phyloP scores from a whole-genome alignment of 2,113 vertebrate species.

The Pteronura brasiliensis region DNA sequence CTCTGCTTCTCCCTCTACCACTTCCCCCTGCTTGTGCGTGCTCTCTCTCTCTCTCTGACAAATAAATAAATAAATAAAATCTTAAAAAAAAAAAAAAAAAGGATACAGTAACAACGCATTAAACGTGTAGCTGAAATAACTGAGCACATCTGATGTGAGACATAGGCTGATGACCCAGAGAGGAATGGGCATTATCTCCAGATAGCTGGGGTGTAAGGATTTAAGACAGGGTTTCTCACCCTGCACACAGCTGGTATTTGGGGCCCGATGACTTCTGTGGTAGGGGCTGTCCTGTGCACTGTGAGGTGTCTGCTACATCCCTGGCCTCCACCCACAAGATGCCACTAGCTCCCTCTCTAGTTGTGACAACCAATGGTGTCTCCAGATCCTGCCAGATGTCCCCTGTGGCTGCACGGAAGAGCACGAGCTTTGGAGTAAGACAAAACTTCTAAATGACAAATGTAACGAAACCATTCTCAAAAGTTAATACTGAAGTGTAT shows the following conservation, averaged over 20 bases:
- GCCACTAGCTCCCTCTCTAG: too few relatives aligned
- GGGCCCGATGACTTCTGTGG: background rate
- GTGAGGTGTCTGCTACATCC: background rate
- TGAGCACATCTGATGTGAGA: background rate
- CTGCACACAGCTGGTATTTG: background rate
- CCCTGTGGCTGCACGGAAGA: background rate
- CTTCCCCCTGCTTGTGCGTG: too few relatives aligned
- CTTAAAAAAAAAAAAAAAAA: too few relatives aligned
- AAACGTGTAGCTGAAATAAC: background rate
- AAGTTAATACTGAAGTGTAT: background rate
- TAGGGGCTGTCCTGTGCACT: background rate
- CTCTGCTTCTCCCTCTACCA: too few relatives aligned
- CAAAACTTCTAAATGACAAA: background rate
- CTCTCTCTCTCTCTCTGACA: too few relatives aligned
- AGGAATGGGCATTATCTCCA: background rate
- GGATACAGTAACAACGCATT: background rate
- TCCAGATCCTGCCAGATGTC: background rate
- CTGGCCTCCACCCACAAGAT: background rate
- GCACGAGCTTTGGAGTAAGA: background rate
- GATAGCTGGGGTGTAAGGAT: background rate
- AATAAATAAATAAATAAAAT: too few relatives aligned
- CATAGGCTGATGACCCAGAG: background rate
- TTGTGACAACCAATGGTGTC: background rate
- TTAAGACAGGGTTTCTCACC: background rate
- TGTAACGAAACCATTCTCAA: background rate